phyloP scores from a whole-genome alignment of 2,797 vertebrate species.

The Danio kyathit region DNA sequence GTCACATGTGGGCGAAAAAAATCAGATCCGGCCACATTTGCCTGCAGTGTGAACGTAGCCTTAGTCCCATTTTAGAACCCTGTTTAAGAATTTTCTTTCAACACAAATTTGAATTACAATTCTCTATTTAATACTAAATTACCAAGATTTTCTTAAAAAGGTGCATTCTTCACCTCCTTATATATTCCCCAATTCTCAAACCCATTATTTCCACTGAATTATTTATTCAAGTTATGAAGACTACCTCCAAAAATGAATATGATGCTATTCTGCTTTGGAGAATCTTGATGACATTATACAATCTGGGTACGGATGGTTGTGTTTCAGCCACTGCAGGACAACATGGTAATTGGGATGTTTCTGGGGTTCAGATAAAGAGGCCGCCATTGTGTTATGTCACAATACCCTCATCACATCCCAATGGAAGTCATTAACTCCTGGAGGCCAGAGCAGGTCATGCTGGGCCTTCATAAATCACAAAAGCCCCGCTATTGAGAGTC shows the following conservation, averaged over 20 bases:
- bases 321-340: slow-evolving; percentile 7
- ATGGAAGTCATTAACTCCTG: slow-evolving; percentile 62
- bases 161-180: too few relatives aligned
- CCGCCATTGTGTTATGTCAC: slow-evolving; percentile 12
- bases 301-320: background rate
- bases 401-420: slow-evolving; percentile 47
- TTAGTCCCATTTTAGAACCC: too few relatives aligned
- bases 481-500: slow-evolving; percentile 47
- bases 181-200: background rate
- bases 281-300: background rate
- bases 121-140: too few relatives aligned
- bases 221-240: background rate
- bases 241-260: background rate
- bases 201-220: background rate
- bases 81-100: too few relatives aligned
- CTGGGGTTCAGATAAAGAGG: slow-evolving; percentile 10
- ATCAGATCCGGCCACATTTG: too few relatives aligned
- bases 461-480: slow-evolving; percentile 54
- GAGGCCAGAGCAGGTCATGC: slow-evolving; percentile 54
- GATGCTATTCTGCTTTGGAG: background rate
- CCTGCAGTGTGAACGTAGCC: too few relatives aligned
- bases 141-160: too few relatives aligned
- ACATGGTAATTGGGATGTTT: slow-evolving; percentile 26
- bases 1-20: too few relatives aligned
- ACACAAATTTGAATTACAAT: too few relatives aligned